Base-by-base conservation (phyloP, 2,113 vertebrate species). In the Brachyhypopomus gauderio region DNA sequence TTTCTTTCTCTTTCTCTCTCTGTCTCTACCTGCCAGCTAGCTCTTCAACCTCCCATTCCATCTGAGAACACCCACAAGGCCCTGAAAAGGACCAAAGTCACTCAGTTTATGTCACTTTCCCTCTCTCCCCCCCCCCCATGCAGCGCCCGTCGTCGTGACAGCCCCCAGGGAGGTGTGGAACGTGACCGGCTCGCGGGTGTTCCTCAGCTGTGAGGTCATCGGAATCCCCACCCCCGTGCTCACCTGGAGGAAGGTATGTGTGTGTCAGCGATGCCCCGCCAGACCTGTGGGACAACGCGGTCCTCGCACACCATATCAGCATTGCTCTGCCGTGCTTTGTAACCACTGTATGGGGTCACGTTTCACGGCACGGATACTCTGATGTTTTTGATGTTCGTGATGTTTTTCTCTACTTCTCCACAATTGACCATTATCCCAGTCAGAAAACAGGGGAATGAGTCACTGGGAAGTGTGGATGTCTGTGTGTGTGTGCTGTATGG, bases 201-300 rank as follows among this genome's bases (percentile, higher is more conserved):
- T 92, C 89, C 90, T 98, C 90, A 97, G 95, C 89, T 98, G 97
- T 41, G 97, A 98, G 90, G 96, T 95, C 72, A 94, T 93, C 0
- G 97, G 97, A 2, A 92, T 97, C 70, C 97, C 97, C 20, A 98
- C 97, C 5, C 97, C 96, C 4, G 92, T 96, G 73, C 94, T 98
- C 82, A 96, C 89, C 91, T 98, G 97, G 97, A 97, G 95, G 88
- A 98, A 96, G 95, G 97, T n/a, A n/a, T 97, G 84, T 7, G 48
- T 5, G 6, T 63, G 20, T 60, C 3, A 60, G 58, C 25, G 5
- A 23, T 27, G 4, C 22, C 22, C 60, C 58, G n/a, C 19, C n/a
- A 4, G 22, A 22, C 19, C 58, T 8, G 45, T 14, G 45, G 12
- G 45, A 6, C 9, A 9, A 5, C 41, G 9, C 9, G 41, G 41